Evolutionary conservation across 2,113 vertebrate genomes (phyloP), one percentile per base, ranked within the genome.

Genomic region (Rhegmatorhina hoffmannsi): DNA sequence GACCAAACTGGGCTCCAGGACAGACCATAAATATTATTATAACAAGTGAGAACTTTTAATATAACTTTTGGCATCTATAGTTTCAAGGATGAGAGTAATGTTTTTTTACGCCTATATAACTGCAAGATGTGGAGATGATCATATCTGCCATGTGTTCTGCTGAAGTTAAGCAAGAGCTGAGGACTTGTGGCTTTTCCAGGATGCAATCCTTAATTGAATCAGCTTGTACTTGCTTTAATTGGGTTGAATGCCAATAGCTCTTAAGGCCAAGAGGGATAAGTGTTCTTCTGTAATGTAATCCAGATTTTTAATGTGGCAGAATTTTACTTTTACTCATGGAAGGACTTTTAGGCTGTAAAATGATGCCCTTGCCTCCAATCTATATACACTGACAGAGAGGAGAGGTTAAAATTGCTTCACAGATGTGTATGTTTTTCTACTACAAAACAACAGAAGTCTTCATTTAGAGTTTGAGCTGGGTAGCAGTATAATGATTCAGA

Each of bases 111-210:
- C 55, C 25, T 81, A 0, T 40, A 38, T 63, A 25, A 25, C 21
- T 53, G 16, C 33, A 64, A 86, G 55, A 82, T 53, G 19, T n/a
- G 40, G 73, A 67, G 47, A 18, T 40, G 23, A 47, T 58, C 63
- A 14, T 60, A 67, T 85, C 46, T 95, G 50, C 89, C 7, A 1
- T 83, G 13, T 76, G 33, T 90, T 84, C 55, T 67, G 47, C 72
- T 88, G 47, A 77, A 86, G 60, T 93, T 91, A 92, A 90, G 93
- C 68, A 85, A 93, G 85, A 80, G 26, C 60, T 47, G 68, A 74
- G 52, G 40, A 18, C 40, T 74, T 10, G 1, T 19, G 40, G 56
- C 31, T 82, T 31, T 94, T 86, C 33, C 79, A 90, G 63, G 52
- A 67, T 63, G 24, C 63, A 77, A 33, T 84, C 52, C 31, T 63